Conservation (phyloP, 2,888 invertebrate species). For the Sinopyrophorus schimmeli region DNA sequence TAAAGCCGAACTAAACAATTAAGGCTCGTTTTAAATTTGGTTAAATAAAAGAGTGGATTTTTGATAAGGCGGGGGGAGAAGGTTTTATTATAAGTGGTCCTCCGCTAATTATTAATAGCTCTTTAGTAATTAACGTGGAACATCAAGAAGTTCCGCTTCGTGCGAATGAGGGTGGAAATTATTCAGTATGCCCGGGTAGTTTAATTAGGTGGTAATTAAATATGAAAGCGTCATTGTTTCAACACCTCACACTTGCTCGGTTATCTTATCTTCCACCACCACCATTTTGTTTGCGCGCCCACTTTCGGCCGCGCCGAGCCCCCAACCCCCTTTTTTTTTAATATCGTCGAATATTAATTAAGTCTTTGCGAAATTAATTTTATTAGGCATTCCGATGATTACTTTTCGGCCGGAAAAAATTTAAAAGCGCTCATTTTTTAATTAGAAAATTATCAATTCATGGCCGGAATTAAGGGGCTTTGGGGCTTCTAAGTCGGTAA, state of each 20-base stretch:
- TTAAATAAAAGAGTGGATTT: no score
- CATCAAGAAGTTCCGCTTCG: conserved; percentile 37
- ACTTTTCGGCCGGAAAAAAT: conserved; percentile 1
- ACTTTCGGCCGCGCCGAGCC: no score
- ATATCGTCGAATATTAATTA: background rate
- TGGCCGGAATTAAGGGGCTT: conserved; percentile 22
- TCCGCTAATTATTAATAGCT: conserved; percentile 41
- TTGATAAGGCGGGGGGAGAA: background rate
- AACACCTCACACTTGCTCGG: conserved; percentile 37
- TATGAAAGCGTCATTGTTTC: conserved; percentile 50
- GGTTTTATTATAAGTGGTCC: conserved; percentile 28
- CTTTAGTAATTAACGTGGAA: conserved; percentile 41
- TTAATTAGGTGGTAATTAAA: conserved; percentile 52
- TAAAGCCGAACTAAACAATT: no score
- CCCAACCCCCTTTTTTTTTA: no score
- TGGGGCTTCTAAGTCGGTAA: conserved; percentile 28
- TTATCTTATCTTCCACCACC: conserved; percentile 18
- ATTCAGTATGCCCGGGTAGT: conserved; percentile 45
- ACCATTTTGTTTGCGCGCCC: no score
- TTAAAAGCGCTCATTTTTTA: conserved; percentile 34
- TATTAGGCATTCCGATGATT: background rate
- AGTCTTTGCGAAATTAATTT: background rate
- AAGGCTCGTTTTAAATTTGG: no score
- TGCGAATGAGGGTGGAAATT: conserved; percentile 42
- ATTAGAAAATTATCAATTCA: conserved; percentile 31